These are phyloP conservation scores for Salmo trutta DNA, from an alignment of 2,797 vertebrate genomes.

Conservation along the genomic window DNA sequence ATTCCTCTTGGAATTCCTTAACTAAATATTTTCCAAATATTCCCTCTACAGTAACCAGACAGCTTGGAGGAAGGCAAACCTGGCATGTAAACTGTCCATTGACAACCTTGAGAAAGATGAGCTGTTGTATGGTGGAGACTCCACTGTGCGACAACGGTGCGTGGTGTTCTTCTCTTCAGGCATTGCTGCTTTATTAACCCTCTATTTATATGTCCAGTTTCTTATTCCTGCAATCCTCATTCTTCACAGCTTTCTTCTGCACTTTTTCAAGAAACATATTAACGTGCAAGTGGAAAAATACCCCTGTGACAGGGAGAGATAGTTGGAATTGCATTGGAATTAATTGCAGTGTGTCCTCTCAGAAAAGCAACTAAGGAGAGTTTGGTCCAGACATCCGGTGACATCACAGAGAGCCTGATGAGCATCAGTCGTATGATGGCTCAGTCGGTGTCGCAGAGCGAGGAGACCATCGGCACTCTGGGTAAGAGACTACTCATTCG, in stretches of 20 bases:
- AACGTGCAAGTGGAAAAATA: too few relatives aligned
- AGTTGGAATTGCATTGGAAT: too few relatives aligned
- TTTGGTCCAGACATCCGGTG: conserved; percentile 86
- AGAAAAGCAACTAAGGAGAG: conserved; percentile 90
- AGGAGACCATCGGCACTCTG: conserved; percentile 84
- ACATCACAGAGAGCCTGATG: conserved; percentile 93
- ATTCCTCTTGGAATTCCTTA: neutral
- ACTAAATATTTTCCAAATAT: neutral
- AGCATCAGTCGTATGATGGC: conserved; percentile 94
- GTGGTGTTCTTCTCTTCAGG: neutral
- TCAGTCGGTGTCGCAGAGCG: conserved; percentile 90
- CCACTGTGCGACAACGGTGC: conserved; percentile 81
- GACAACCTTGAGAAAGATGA: conserved; percentile 92
- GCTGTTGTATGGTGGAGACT: conserved; percentile 79
- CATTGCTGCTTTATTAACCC: neutral
- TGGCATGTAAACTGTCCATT: conserved; percentile 90
- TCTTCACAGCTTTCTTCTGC: neutral
- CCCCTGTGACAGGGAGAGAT: too few relatives aligned
- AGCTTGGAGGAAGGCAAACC: conserved; percentile 93
- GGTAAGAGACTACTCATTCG: conserved; percentile 67
- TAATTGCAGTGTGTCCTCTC: neutral
- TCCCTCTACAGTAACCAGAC: conserved; percentile 86
- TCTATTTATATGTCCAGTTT: neutral
- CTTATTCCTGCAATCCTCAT: neutral
- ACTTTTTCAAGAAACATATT: neutral